Evolutionary conservation across 2,888 invertebrate species (phyloP).

Genomic region (Trichacis sp.): DNA sequence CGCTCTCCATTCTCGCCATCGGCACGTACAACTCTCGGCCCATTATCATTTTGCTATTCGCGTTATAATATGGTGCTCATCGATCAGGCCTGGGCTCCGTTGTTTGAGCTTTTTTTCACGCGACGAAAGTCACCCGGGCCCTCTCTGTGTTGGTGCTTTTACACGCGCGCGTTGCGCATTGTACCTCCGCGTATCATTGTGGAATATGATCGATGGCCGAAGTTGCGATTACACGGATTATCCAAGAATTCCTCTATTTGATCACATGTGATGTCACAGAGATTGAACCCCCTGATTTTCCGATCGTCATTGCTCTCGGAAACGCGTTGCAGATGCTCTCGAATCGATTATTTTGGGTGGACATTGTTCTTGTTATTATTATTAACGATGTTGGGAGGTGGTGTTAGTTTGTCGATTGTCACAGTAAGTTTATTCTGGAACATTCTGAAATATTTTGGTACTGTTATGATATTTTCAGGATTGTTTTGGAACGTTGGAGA

Average conservation of each 20-base stretch:
- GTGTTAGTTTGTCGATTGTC: too few species aligned
- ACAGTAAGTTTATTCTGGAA: too few species aligned
- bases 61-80: slow-evolving; percentile 38
- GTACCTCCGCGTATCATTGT: slow-evolving; percentile 58
- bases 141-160: slow-evolving; percentile 18
- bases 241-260: slow-evolving; percentile 33
- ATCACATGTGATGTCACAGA: background rate
- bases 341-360: background rate
- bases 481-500: too few species aligned
- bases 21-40: slow-evolving; percentile 24
- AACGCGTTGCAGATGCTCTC: background rate
- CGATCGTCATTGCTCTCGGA: background rate
- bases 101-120: slow-evolving; percentile 39
- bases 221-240: slow-evolving; percentile 40
- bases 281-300: background rate
- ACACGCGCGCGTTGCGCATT: slow-evolving; percentile 21
- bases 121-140: slow-evolving; percentile 31
- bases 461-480: too few species aligned
- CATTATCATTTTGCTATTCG: slow-evolving; percentile 33
- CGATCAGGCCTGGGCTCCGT: slow-evolving; percentile 40
- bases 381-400: too few species aligned
- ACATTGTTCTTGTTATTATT: too few species aligned
- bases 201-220: slow-evolving; percentile 59
- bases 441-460: too few species aligned
- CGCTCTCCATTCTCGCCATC: slow-evolving; percentile 26